Percentiles rank a stretch among this genome's conserved stretches.
Evolutionary conservation across 2,888 invertebrate species (phyloP).

Genomic region (Panopea generosa): DNA sequence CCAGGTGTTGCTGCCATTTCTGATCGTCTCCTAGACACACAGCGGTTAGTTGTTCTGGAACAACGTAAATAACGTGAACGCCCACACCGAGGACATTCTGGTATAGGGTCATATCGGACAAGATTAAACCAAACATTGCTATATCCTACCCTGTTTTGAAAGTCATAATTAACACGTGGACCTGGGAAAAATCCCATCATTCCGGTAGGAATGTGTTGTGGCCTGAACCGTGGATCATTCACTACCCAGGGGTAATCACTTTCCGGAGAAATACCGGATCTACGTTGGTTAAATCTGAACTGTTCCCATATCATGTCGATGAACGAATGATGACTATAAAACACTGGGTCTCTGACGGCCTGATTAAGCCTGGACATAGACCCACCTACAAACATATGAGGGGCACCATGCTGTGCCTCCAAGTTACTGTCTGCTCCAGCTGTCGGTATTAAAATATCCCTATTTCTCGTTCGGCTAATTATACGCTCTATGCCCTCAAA

Average conservation of each 20-base stretch:
- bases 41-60: conserved; percentile 33
- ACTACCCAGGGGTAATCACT: conserved; percentile 41
- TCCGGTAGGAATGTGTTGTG: conserved; percentile 34
- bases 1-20: conserved; percentile 12
- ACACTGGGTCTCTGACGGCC: conserved; percentile 70
- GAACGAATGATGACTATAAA: conserved; percentile 71
- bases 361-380: conserved; percentile 66
- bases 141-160: conserved; percentile 26
- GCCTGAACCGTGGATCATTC: conserved; percentile 10
- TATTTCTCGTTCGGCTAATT: conserved; percentile 42
- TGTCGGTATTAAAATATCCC: conserved; percentile 52
- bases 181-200: conserved; percentile 42
- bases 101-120: conserved; percentile 47
- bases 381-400: conserved; percentile 70
- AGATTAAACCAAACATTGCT: conserved; percentile 24
- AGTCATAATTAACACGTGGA: conserved; percentile 6
- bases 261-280: conserved; percentile 23
- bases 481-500: conserved; percentile 41
- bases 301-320: conserved; percentile 73
- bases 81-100: conserved; percentile 46
- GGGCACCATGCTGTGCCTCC: conserved; percentile 66
- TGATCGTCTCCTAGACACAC: conserved; percentile 34
- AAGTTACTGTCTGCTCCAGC: conserved; percentile 58
- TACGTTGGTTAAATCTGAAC: conserved; percentile 51
- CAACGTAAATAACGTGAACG: conserved; percentile 51